Percentiles rank a stretch among this genome's conserved stretches.
Conservation (phyloP, 2,797 vertebrate species). For the Macrochelys suwanniensis region DNA sequence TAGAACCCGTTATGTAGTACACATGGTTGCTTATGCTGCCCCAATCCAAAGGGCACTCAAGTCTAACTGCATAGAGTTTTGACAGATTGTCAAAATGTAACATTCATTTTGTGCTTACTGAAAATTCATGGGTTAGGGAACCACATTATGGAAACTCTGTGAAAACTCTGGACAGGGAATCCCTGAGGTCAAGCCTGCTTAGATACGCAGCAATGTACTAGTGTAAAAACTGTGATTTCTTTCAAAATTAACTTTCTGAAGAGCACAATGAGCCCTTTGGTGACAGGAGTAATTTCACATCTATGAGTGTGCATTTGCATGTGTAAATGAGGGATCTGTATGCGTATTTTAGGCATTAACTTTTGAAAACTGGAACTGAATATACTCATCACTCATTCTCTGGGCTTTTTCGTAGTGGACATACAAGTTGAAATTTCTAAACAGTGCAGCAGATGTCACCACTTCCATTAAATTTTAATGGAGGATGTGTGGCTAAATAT, state of each 20-base stretch:
- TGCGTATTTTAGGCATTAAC: neutral
- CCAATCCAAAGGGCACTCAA: neutral
- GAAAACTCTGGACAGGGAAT: neutral
- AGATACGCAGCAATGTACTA: neutral
- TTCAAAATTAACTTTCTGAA: neutral
- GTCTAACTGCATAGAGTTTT: neutral
- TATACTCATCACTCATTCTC: fast-evolving
- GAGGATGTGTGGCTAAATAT: fast-evolving
- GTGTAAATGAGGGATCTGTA: neutral
- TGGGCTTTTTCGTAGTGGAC: fast-evolving
- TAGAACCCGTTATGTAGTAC: neutral
- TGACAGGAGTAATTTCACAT: too few relatives aligned
- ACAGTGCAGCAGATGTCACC: neutral
- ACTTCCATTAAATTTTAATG: neutral
- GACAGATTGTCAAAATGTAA: neutral
- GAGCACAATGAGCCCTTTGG: neutral
- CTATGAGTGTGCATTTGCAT: fast-evolving
- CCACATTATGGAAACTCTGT: neutral
- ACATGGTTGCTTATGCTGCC: neutral
- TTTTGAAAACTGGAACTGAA: neutral
- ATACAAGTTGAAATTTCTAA: neutral
- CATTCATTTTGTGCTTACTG: neutral
- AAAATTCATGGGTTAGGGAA: neutral
- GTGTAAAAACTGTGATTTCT: neutral
- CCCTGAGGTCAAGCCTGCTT: neutral